These are phyloP conservation scores for Sebastes schlegelii DNA, from an alignment of 2,113 vertebrate genomes.

Conservation along the genomic window DNA sequence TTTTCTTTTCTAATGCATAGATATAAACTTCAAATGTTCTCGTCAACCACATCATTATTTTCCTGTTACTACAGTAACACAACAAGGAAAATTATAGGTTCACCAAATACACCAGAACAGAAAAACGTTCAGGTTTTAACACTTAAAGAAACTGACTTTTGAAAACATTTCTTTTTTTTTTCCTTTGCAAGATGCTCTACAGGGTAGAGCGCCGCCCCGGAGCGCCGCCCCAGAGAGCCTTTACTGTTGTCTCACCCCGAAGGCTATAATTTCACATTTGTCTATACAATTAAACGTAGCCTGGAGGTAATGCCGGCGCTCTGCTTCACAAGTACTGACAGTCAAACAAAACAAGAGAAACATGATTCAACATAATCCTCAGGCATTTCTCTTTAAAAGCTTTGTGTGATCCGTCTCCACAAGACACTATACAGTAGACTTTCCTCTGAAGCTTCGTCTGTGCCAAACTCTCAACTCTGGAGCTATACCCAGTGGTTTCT, in stretches of 20 bases:
- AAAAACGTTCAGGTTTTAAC: slow-evolving; percentile 3
- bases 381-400: slow-evolving; percentile 62
- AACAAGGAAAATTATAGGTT: background rate
- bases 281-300: slow-evolving; percentile 80
- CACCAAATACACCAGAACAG: slow-evolving; percentile 26
- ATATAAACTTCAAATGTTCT: slow-evolving; percentile 1
- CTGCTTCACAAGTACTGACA: slow-evolving; percentile 64
- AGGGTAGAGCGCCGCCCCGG: slow-evolving; percentile 52
- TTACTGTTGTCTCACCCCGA: slow-evolving; percentile 59
- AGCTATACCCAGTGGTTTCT: slow-evolving; percentile 1
- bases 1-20: background rate
- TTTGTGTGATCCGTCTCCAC: slow-evolving; percentile 56
- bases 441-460: slow-evolving; percentile 13
- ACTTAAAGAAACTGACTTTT: background rate
- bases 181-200: slow-evolving; percentile 30
- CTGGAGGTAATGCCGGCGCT: slow-evolving; percentile 57
- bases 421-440: slow-evolving; percentile 25
- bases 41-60: background rate
- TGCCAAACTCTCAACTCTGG: background rate
- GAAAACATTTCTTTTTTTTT: slow-evolving; percentile 9
- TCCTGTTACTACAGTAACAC: background rate
- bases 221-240: slow-evolving; percentile 64
- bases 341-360: slow-evolving; percentile 64
- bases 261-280: slow-evolving; percentile 74
- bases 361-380: slow-evolving; percentile 68